These are phyloP conservation scores for Rhinopithecus roxellana DNA, from an alignment of 2,113 vertebrate species.

Conservation along the genomic window DNA sequence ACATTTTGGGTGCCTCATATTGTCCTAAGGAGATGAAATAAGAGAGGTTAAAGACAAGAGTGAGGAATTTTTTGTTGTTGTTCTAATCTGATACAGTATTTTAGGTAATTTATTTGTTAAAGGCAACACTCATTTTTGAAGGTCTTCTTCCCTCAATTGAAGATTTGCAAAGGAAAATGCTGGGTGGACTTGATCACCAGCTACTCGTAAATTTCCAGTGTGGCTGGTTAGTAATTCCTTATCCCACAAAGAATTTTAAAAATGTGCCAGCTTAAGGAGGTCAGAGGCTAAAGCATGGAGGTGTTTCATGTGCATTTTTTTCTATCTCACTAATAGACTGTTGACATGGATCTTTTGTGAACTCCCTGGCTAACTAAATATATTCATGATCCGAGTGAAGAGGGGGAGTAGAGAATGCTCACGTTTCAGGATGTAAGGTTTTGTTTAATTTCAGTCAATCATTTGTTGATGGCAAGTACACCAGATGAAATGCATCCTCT, in stretches of 20 bases:
- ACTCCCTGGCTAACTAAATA: constrained; percentile 73
- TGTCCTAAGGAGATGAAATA: neutral
- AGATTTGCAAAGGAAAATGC: constrained; percentile 51
- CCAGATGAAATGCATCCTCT: constrained; percentile 67
- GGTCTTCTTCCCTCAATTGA: constrained; percentile 44
- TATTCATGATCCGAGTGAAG: constrained; percentile 65
- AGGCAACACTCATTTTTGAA: constrained; percentile 32
- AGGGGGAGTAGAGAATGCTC: constrained; percentile 43
- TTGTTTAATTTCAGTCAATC: constrained; percentile 74
- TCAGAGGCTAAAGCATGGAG: constrained; percentile 82
- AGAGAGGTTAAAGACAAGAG: neutral
- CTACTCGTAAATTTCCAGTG: constrained; percentile 41
- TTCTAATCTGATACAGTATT: constrained; percentile 4
- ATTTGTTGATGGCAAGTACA: constrained; percentile 71
- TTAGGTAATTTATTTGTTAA: constrained; percentile 61
- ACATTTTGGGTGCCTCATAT: neutral
- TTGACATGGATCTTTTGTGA: constrained; percentile 81
- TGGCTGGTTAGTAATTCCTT: constrained; percentile 74
- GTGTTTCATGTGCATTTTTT: constrained; percentile 80
- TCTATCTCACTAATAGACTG: constrained; percentile 80
- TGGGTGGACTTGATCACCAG: constrained; percentile 59
- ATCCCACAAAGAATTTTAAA: constrained; percentile 81
- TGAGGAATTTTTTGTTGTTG: neutral
- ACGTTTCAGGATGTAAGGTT: constrained; percentile 73
- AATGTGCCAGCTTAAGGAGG: constrained; percentile 80